Base-by-base conservation (phyloP, 2,113 vertebrate species). In the Macroglossus sobrinus region DNA sequence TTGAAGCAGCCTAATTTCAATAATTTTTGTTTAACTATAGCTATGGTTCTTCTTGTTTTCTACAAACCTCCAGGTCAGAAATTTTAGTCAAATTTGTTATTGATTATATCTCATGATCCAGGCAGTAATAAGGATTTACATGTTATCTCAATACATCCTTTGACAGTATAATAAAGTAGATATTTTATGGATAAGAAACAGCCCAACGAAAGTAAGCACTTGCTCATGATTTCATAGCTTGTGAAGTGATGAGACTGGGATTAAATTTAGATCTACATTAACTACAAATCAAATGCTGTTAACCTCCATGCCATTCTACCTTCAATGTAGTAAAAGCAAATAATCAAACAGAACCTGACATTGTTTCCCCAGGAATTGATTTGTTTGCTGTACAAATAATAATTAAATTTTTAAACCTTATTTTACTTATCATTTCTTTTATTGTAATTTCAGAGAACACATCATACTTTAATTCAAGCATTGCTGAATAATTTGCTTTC, bases 401-500 rank as follows among this genome's bases (percentile, higher is more conserved):
- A 35, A 30, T 10, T 16, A 43, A 35, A 2, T 3, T 64, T 63
- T 71, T 43, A 75, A 91, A 18, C 1, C 40, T 81, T 64, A 21
- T 28, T 74, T 13, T 2, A 19, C 12, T 93, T 92, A 18, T 35
- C 63, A 45, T 61, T 57, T 55, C 33, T 89, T 78, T 90, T 69
- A 76, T 64, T 69, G 4, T 81, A 59, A 94, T 64, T 71, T 21
- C 33, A 24, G 33, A 7, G 8, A 72, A 45, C 43, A 14, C 0
- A 40, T 66, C 28, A 76, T 47, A 80, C 18, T 45, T 91, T 50
- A 72, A 28, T 64, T 22, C 79, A 91, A 69, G 18, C 16, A 57
- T 43, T 81, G 38, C 28, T 68, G 15, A 85, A 64, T 86, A n/a
- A 57, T 82, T 84, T 63, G 21, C 38, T 93, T 90, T 40, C 38